Conservation (phyloP, 1,140 invertebrate genomes). For the Rhopalosiphum maidis region DNA sequence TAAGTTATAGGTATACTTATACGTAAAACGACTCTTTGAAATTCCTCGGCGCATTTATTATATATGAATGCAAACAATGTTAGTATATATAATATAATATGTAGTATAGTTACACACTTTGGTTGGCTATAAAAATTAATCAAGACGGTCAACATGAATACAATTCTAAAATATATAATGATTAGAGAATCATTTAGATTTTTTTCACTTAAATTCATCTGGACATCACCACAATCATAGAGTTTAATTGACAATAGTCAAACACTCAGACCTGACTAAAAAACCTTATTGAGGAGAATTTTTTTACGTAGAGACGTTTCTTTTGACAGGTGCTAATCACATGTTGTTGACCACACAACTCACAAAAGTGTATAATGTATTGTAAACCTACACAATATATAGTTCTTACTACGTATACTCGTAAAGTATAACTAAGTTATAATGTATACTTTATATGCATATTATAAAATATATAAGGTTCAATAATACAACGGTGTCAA, state of each 20-base stretch:
- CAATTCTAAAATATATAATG: neutral
- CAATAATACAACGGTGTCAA: neutral
- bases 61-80: neutral
- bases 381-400: neutral
- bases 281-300: neutral
- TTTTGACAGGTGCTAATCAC: neutral
- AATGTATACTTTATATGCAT: no score
- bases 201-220: neutral
- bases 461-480: neutral
- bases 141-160: neutral
- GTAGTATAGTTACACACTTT: no score
- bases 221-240: neutral
- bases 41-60: neutral
- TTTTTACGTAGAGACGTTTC: neutral
- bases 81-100: neutral
- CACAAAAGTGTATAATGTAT: neutral
- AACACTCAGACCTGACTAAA: neutral
- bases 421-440: neutral
- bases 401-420: neutral
- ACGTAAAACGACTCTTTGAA: neutral
- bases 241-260: neutral
- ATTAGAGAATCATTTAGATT: neutral
- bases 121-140: neutral
- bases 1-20: neutral
- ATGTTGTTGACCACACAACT: neutral